Base-by-base conservation (phyloP, 2,888 invertebrate genomes). In the Meteorus cinctellus region DNA sequence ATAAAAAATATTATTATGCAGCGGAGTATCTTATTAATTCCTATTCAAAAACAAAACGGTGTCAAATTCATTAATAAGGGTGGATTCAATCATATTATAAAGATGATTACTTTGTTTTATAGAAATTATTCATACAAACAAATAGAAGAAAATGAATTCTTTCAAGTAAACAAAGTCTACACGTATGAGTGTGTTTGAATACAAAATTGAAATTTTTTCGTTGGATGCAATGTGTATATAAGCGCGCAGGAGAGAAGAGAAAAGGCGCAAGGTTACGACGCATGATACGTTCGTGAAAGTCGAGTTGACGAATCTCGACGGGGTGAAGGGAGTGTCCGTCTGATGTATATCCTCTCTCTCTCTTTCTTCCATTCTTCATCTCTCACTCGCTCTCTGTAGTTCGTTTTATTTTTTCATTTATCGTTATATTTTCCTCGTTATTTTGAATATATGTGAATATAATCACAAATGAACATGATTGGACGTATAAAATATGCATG, bases 281-380 rank as follows among this genome's bases (percentile, higher is more conserved):
- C 76, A 67, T 48, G n/a, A 55, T 19, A 78, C 77, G 78, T 71
- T 83, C 82, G 83, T 85, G 85, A 86, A 85, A 86, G 84, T 84
- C 82, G 79, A 77, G 72, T 74, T 80, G 78, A 78, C 82, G 79
- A 84, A 84, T 82, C 83, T 84, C 79, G 80, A 81, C 77, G 80
- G 77, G 63, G 8, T 67, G 66, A 29, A 71, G 27, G 63, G 34
- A 63, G 31, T 51, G 48, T 8, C 24, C 10, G 45, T 65, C 63
- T 31, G 31, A 19, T 66, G 10, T 10, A 73, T 24, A 51, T 14
- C 65, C 63, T 62, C 31, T 51, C 29, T 59, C 65, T 71, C 65
- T 41, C 36, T 66, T 19, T 19, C 19, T 72, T 63, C 16, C 60
- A 41, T 41, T 41, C 41, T 41, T 41, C 8, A 8, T 41, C 12